Evolutionary conservation across 1,140 invertebrate species (phyloP), one percentile per base, ranked within the genome.

Genomic region (Archivesica marissinica): DNA sequence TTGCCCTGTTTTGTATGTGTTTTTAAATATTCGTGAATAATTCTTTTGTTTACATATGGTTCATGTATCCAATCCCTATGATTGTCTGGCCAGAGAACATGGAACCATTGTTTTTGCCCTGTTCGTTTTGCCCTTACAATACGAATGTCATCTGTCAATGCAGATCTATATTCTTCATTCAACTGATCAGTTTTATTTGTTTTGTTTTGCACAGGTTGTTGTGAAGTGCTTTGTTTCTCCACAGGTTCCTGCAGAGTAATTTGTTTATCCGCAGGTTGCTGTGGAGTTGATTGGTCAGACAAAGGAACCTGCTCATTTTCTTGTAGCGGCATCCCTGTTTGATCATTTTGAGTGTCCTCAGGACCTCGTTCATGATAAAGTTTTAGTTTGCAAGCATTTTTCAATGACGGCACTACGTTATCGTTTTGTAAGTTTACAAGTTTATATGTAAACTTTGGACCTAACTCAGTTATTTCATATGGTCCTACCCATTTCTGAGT

Each of bases 401-500:
- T 52, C 7, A 68, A 20, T 50, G 77, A 66, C n/a, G 70, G 33
- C 1, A 38, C n/a, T 9, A 70, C 33, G n/a, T 72, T 81, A 35
- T 81, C 47, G 17, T 38, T 54, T 54, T 52, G 35, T 4, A 64
- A 33, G 20, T 70, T 41, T 56, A 56, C 54, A 4, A 81, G 28
- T 72, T 81, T 81, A 23, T 81, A 81, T 0, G 79, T 81, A 56
- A 6, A 81, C 15, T 81, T 56, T 35, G 79, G 79, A 3, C 79
- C 79, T 39, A 81, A 4, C 25, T 47, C 47, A 38, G 17, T 72
- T 2, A 81, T 81, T 72, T 70, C 39, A 66, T 72, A 81, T 0
- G 79, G 79, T 25, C 79, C 79, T 52, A 56, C 38, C 61, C 79
- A 72, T 72, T 81, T 81, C n/a, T 70, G 3, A 50, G 66, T 70